phyloP scores from a whole-genome alignment of 2,797 vertebrate genomes.

The Anguilla marmorata region DNA sequence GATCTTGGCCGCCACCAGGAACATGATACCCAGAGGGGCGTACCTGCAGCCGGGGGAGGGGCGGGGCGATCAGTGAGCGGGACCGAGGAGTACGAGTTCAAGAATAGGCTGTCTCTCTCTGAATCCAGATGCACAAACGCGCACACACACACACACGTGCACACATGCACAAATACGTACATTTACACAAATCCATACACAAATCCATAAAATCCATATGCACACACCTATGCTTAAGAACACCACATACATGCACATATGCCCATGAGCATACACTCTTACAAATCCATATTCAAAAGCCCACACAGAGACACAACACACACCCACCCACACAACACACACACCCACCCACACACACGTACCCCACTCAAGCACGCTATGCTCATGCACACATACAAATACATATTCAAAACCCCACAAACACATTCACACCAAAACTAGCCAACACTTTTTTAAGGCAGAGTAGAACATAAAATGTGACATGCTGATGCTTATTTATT shows the following conservation, averaged over 20 bases:
- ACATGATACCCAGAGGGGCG: conserved; percentile 88
- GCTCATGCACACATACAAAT: background rate
- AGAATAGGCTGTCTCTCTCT: background rate
- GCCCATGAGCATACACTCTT: too few relatives aligned
- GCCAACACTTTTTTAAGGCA: too few relatives aligned
- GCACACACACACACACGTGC: background rate
- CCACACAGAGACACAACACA: background rate
- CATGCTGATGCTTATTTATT: too few relatives aligned
- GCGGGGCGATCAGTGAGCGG: background rate
- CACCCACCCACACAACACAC: background rate
- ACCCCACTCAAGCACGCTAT: fast-evolving
- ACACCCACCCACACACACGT: too few relatives aligned
- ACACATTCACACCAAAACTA: too few relatives aligned
- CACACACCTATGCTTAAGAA: background rate
- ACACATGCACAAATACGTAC: background rate
- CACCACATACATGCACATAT: background rate
- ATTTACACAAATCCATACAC: background rate
- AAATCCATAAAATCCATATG: background rate
- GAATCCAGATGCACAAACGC: background rate
- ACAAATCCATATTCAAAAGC: too few relatives aligned
- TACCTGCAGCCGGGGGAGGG: conserved; percentile 70
- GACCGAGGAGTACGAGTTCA: background rate
- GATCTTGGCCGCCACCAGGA: conserved; percentile 87
- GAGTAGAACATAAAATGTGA: too few relatives aligned
- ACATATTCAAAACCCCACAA: background rate